Conservation (phyloP, 2,113 vertebrate species). For the Rhabdornis inornatus region DNA sequence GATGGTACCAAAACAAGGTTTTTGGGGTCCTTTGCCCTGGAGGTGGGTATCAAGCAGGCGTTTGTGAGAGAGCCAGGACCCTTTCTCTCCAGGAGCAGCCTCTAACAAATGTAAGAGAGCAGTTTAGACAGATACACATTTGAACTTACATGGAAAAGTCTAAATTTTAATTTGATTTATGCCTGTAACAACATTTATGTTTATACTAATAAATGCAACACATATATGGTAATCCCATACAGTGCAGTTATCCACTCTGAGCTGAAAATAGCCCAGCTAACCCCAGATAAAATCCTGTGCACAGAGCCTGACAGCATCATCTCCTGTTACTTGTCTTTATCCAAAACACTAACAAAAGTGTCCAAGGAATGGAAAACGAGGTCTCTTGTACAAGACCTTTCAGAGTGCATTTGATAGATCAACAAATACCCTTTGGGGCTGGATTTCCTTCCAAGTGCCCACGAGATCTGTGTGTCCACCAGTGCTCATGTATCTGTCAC, state of each 20-base stretch:
- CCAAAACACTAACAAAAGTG: neutral
- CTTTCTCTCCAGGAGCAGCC: neutral
- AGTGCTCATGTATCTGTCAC: fast-evolving
- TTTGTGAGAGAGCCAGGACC: neutral
- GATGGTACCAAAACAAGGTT: neutral
- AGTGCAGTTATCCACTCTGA: neutral
- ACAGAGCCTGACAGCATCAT: neutral
- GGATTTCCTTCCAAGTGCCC: neutral
- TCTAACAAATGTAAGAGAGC: neutral
- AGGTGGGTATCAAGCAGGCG: neutral
- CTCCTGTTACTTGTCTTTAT: neutral
- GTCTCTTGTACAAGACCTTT: neutral
- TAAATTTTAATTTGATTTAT: neutral
- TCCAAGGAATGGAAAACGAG: neutral
- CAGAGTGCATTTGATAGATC: neutral
- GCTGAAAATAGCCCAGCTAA: neutral
- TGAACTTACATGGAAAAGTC: neutral
- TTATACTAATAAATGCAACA: neutral
- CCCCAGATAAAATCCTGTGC: neutral
- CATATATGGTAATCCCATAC: neutral
- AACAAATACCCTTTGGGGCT: neutral
- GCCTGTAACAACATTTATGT: neutral
- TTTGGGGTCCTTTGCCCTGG: neutral
- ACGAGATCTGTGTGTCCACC: fast-evolving
- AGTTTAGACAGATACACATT: neutral